A percentile compares a stretch with the other conserved stretches of the same genome.
phyloP scores from a whole-genome alignment of 2,113 vertebrate species.

The Rhea americana region DNA sequence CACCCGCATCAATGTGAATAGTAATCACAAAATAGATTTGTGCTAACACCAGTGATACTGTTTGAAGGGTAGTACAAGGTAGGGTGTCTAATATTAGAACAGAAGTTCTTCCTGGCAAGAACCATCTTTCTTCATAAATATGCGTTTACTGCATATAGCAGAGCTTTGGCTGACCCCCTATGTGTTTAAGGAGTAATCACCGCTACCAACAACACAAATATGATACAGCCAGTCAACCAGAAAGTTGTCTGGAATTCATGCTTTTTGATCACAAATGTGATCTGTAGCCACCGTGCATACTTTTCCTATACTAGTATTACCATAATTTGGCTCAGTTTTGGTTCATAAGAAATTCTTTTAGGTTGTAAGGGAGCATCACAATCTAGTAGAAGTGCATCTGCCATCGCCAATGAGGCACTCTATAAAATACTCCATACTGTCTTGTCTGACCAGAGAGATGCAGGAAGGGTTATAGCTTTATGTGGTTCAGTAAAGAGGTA shows the following conservation, averaged over 20 bases:
- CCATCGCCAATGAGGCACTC: no score
- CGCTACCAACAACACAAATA: fast-evolving
- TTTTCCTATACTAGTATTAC: not conserved
- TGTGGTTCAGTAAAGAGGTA: not conserved
- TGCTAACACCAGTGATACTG: not conserved
- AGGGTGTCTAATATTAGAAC: not conserved
- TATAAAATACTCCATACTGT: not conserved
- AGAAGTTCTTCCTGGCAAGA: not conserved
- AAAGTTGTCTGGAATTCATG: not conserved
- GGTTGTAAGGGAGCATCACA: not conserved
- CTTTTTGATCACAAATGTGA: not conserved
- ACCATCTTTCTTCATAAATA: not conserved
- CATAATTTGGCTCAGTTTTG: not conserved
- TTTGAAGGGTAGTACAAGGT: not conserved
- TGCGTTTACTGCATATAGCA: not conserved
- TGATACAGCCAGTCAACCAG: not conserved
- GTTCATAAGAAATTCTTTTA: not conserved
- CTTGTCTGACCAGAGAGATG: no score
- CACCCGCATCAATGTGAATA: not conserved
- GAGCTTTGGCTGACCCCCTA: not conserved
- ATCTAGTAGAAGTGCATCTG: not conserved
- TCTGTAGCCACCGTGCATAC: fast-evolving
- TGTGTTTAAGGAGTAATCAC: not conserved
- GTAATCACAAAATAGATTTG: not conserved
- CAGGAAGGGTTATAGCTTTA: not conserved